phyloP scores from a whole-genome alignment of 1,140 invertebrate species.

The Aphis gossypii region DNA sequence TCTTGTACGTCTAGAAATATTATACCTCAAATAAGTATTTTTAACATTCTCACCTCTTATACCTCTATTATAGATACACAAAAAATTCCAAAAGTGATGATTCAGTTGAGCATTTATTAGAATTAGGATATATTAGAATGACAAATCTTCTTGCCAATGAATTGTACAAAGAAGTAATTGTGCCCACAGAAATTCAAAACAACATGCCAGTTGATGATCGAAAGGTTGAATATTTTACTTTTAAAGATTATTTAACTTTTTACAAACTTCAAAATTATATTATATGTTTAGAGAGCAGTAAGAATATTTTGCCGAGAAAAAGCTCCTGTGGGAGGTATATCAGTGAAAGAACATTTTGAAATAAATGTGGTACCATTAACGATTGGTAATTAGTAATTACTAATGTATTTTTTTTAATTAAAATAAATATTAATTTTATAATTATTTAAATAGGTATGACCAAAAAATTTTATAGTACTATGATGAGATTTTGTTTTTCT shows the following conservation, averaged over 20 bases:
- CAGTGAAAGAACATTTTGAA: constrained; percentile 98
- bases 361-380: constrained; percentile 93
- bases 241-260: constrained; percentile 49
- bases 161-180: constrained; percentile 90
- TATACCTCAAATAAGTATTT: background rate
- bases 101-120: constrained; percentile 94
- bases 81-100: constrained; percentile 97
- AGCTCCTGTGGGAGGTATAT: constrained; percentile 94
- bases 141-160: constrained; percentile 94
- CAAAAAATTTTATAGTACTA: constrained; percentile 96
- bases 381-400: constrained; percentile 75
- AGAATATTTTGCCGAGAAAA: constrained; percentile 89
- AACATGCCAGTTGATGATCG: constrained; percentile 86
- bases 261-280: background rate
- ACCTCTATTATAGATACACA: constrained; percentile 74
- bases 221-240: constrained; percentile 65
- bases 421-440: background rate
- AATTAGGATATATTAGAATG: constrained; percentile 96
- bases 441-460: constrained; percentile 74
- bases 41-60: constrained; percentile 29
- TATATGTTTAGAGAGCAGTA: constrained; percentile 73
- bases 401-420: background rate
- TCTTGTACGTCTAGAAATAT: constrained; percentile 73
- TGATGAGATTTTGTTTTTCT: constrained; percentile 99
- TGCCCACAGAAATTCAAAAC: constrained; percentile 85